Evolutionary conservation across 2,888 invertebrate species (phyloP), one percentile per base, ranked within the genome.

Genomic region (Xestoiulus laeticollis): DNA sequence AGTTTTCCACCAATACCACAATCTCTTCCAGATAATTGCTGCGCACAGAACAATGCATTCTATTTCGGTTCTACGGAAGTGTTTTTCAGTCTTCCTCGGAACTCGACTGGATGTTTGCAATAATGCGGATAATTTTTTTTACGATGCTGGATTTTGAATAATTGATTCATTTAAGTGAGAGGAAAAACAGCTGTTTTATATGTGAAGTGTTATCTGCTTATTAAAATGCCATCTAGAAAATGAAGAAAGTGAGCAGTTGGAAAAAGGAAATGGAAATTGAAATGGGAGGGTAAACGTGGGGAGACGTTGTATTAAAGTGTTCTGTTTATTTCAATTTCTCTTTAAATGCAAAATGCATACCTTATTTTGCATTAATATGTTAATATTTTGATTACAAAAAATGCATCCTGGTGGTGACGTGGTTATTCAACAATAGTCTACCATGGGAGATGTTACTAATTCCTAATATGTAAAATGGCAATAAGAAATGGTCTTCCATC

Each of bases 201-300:
- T 26, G 68, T 10, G 26, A n/a, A 53, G 68, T 26, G 68, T 68
- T 68, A 68, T 68, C 68, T 22, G 68, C 68, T 68, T 68, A 68
- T 68, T 68, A 68, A 68, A 68, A 68, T 26, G 68, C 68, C 68
- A 68, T 68, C 26, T 68, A 26, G 68, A 68, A 68, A 68, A 68
- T 68, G 68, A 22, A 68, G 68, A 68, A 68, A 68, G 68, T 68
- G 22, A 68, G 68, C 68, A 68, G 68, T 68, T 68, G 68, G 68
- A 68, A 48, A n/a, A n/a, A 26, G 68, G 68, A 68, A 68, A 68
- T 68, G 26, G 26, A 68, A 68, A 68, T 68, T 68, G 68, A 26
- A 26, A 68, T 26, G 3, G 38, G 38, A 38, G 16, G 48, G 48
- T 12, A 48, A 16, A 16, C 16, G 48, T 48, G 68, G 26, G n/a